A percentile compares a stretch with the other conserved stretches of the same genome.
Conservation (phyloP, 2,888 invertebrate genomes). For the Scelioninae gen. 2 region DNA sequence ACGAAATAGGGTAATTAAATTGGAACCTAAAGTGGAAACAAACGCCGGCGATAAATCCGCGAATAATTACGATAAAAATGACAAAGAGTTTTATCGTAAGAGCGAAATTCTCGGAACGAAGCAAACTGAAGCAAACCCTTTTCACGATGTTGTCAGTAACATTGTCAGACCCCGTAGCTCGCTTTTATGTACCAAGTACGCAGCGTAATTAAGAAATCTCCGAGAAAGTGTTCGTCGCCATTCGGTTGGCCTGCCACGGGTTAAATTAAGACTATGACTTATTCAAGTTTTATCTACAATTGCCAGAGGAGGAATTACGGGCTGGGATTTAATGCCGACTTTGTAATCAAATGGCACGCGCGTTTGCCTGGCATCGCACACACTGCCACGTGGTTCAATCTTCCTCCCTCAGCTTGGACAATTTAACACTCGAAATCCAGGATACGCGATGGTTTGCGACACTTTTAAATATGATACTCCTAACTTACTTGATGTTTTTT, state of each 20-base stretch:
- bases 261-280: constrained; percentile 75
- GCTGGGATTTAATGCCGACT: constrained; percentile 68
- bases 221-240: constrained; percentile 65
- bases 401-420: constrained; percentile 30
- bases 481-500: no score
- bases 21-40: constrained; percentile 31
- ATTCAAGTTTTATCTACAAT: constrained; percentile 75
- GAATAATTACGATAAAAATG: constrained; percentile 75
- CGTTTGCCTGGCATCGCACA: constrained; percentile 44
- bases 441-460: constrained; percentile 23
- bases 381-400: constrained; percentile 27
- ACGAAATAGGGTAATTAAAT: constrained; percentile 37
- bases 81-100: constrained; percentile 71
- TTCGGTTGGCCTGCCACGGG: constrained; percentile 63
- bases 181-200: constrained; percentile 47
- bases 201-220: constrained; percentile 74
- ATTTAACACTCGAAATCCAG: constrained; percentile 43
- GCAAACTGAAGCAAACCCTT: constrained; percentile 61
- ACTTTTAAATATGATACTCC: no score
- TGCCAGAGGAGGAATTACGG: constrained; percentile 70
- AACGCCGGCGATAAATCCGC: constrained; percentile 70
- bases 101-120: constrained; percentile 66
- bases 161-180: constrained; percentile 40
- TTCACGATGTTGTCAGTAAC: constrained; percentile 61
- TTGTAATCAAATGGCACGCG: constrained; percentile 70